These are phyloP conservation scores for Ariopsis seemanni DNA, from an alignment of 2,113 vertebrate genomes.

Conservation along the genomic window DNA sequence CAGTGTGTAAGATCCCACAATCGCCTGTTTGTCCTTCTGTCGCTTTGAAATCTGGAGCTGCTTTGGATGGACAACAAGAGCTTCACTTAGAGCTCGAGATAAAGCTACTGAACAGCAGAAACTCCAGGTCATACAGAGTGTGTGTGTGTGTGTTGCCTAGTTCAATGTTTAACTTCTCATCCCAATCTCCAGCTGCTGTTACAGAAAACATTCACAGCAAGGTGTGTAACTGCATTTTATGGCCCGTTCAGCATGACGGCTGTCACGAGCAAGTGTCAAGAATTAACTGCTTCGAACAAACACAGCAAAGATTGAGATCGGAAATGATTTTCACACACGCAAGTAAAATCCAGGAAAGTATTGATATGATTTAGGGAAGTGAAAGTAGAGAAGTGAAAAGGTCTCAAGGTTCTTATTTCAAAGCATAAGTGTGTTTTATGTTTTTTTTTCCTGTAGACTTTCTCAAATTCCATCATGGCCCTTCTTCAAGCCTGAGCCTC, in stretches of 20 bases:
- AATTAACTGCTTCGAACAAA: background rate
- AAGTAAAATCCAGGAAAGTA: background rate
- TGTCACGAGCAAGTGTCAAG: constrained; percentile 32
- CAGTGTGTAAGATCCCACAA: constrained; percentile 72
- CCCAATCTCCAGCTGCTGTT: constrained; percentile 49
- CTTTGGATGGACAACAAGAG: constrained; percentile 55
- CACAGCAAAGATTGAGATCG: background rate
- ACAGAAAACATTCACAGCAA: constrained; percentile 57
- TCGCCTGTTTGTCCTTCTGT: constrained; percentile 68
- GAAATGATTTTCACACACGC: background rate
- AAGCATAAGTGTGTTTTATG: background rate
- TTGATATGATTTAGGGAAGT: background rate
- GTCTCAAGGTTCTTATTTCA: background rate
- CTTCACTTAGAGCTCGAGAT: constrained; percentile 49
- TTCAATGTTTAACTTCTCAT: constrained; percentile 49
- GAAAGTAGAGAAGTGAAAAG: background rate
- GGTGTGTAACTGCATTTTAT: constrained; percentile 61
- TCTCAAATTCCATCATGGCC: constrained; percentile 45
- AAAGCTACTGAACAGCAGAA: constrained; percentile 39
- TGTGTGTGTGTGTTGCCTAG: constrained; percentile 17
- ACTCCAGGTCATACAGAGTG: constrained; percentile 36
- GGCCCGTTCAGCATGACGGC: constrained; percentile 30
- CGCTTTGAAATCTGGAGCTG: constrained; percentile 65
- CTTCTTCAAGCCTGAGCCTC: constrained; percentile 65
- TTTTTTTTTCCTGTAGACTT: constrained; percentile 21